Evolutionary conservation across 2,888 invertebrate genomes (phyloP), one percentile per base, ranked within the genome.

Genomic region (Bombylius discolor): DNA sequence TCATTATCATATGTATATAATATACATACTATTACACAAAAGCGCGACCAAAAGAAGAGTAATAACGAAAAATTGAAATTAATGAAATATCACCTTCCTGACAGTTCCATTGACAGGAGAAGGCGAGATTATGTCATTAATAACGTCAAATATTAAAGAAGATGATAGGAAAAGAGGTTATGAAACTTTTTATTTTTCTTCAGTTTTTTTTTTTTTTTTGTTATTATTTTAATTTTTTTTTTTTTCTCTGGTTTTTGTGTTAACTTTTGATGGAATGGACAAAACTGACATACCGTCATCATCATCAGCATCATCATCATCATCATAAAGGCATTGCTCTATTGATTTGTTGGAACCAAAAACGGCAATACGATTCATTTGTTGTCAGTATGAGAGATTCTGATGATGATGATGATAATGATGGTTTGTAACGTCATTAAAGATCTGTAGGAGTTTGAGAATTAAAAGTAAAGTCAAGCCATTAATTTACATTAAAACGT

Each of bases 81-180:
- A 59, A 59, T 59, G 59, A 59, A 59, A 59, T 59, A 59, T 59
- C 56, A 59, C 59, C 58, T 59, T 57, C 56, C 59, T 59, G 59
- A 59, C 59, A 59, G 59, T 42, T 58, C 56, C 59, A 59, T 58
- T 59, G 59, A 59, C 59, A 59, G 59, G 59, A 57, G 57, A 59
- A 59, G 58, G 58, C 56, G 56, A 59, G 59, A 59, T 59, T 59
- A 59, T 59, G 59, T 59, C 58, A 59, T 59, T 59, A 59, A 59
- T 59, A 59, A 59, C 56, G 47, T 59, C 54, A 53, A 42, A 42
- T 42, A 42, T 42, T 42, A 42, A 11, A 11, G 39, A 42, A 42
- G 11, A 42, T 42, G 39, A 42, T 42, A 11, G 11, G 39, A 42
- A 42, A 11, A 11, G 12, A 42, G 4, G 4, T 42, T 23, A 23